Base-by-base conservation (phyloP, 1,140 invertebrate genomes). In the Bilobella aurantiaca region DNA sequence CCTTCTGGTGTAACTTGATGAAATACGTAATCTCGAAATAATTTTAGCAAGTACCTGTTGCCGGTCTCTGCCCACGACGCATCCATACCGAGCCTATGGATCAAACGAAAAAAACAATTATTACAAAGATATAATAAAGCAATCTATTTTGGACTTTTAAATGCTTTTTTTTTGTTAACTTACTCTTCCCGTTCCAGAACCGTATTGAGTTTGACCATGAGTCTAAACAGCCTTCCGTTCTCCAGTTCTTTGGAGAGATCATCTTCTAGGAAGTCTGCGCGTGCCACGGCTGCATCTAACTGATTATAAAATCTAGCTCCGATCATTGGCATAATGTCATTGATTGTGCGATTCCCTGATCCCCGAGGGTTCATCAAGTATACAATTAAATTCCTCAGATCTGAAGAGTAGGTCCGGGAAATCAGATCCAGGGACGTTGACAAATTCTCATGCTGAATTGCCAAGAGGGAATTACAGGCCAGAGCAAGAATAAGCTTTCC, bases 311-410 rank as follows among this genome's bases (percentile, higher is more conserved):
- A 97, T 67, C 93, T 81, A 8, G 94, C 94, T 37, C 96, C 96
- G 74, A 99, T 97, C 92, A 98, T 98, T 12, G 95, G 95, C 96
- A 98, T 98, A 66, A 98, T 82, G 80, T 98, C 95, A 71, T 93
- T 94, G 21, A 98, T 88, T 69, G 84, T 89, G 73, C 89, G 85
- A 70, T 86, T 80, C 14, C 58, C 61, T 21, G 66, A 32, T 18
- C 63, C 63, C 18, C 65, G 34, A 14, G 66, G 65, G 63, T 73
- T 69, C 46, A 67, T 72, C 73, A 85, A 86, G 78, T 82, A 95
- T 91, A 94, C 80, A 73, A 98, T 91, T 53, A 98, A 82, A 79
- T 96, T 96, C 75, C 92, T 86, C 72, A 98, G 84, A 82, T 98
- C 95, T 23, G 85, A 80, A 29, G 94, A 91, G 77, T 97, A 98